Evolutionary conservation across 2,113 vertebrate genomes (phyloP).

Genomic region (Malurus elegans): DNA sequence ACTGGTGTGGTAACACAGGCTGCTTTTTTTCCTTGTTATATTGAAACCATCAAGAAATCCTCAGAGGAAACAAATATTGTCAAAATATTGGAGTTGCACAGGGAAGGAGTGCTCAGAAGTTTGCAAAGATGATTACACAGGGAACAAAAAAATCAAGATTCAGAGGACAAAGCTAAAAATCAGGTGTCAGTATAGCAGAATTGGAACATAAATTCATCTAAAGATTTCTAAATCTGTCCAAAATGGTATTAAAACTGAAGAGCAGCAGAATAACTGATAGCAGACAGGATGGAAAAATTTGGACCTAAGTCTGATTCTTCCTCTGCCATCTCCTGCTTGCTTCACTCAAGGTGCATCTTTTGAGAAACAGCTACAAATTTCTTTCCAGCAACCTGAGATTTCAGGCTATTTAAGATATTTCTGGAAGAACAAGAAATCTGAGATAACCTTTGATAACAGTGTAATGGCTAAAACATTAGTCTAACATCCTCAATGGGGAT

Average conservation of each 20-base stretch:
- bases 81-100: neutral
- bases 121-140: neutral
- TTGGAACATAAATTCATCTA: neutral
- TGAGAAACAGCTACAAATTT: neutral
- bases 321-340: neutral
- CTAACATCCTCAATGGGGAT: rapidly evolving
- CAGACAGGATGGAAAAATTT: neutral
- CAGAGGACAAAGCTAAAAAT: neutral
- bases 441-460: neutral
- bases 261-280: neutral
- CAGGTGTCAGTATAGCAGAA: neutral
- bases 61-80: too few species aligned
- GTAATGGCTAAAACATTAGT: neutral
- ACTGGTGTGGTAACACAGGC: neutral
- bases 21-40: neutral
- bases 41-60: neutral
- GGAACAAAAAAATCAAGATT: neutral
- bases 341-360: neutral
- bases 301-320: neutral
- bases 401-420: neutral
- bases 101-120: neutral
- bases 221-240: neutral
- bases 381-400: neutral
- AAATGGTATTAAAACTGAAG: neutral
- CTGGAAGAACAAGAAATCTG: neutral